Evolutionary conservation across 2,113 vertebrate genomes (phyloP).

Genomic region (Coracopsis vasa): DNA sequence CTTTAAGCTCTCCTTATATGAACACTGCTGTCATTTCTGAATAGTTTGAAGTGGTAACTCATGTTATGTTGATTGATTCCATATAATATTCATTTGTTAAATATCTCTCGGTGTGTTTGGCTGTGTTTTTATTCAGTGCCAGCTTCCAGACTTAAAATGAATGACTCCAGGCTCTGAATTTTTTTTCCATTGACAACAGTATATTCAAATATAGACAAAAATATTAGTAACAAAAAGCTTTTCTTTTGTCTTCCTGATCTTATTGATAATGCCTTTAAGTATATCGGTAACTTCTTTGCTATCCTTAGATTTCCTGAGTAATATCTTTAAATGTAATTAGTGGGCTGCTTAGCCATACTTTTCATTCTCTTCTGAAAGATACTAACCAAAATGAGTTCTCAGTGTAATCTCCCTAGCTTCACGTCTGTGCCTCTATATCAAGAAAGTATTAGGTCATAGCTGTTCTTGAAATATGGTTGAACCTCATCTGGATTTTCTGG

Average conservation of each 20-base stretch:
- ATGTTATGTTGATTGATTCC: not conserved
- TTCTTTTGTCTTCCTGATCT: not conserved
- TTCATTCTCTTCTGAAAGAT: not conserved
- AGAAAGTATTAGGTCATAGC: not conserved
- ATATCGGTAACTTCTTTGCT: not conserved
- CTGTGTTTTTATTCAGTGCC: not conserved
- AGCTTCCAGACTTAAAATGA: not conserved
- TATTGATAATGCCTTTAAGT: not conserved
- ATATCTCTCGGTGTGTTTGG: not conserved
- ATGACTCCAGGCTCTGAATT: not conserved
- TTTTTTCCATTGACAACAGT: not conserved
- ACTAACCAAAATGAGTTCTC: not conserved
- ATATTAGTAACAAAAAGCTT: not conserved
- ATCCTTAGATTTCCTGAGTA: not conserved
- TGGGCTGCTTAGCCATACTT: not conserved
- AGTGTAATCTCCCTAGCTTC: not conserved
- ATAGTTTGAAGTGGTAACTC: not conserved
- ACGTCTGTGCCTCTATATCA: not conserved
- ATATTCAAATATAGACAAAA: not conserved
- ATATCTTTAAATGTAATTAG: not conserved
- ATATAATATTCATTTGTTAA: not conserved
- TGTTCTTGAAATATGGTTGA: slow-evolving; percentile 11
- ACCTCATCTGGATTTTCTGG: not conserved
- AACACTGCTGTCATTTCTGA: not conserved
- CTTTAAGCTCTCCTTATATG: not conserved